Percentiles rank a stretch among this genome's conserved stretches.
Conservation (phyloP, 2,888 invertebrate genomes). For the Blastobasis adustella region DNA sequence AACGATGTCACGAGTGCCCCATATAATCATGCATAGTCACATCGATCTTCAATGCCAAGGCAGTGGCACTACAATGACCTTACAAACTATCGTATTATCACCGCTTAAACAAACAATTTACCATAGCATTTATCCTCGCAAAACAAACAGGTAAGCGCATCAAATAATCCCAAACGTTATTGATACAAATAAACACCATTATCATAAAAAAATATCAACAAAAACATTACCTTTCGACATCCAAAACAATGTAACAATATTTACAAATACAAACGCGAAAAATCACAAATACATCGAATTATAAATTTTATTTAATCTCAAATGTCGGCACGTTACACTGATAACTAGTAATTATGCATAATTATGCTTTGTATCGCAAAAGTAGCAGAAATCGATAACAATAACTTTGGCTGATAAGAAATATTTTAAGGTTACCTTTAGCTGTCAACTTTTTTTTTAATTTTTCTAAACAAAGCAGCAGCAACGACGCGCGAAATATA, state of each 20-base stretch:
- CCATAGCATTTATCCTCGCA: neutral
- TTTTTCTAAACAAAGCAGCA: slow-evolving; percentile 15
- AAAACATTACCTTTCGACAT: slow-evolving; percentile 20
- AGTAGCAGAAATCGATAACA: slow-evolving; percentile 30
- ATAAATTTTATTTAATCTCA: slow-evolving; percentile 28
- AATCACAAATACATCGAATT: slow-evolving; percentile 17
- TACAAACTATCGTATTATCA: neutral
- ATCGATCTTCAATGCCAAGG: too few relatives aligned
- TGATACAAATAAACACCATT: neutral
- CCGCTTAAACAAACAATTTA: neutral
- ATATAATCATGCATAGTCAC: too few relatives aligned
- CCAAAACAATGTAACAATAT: slow-evolving; percentile 15
- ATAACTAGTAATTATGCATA: slow-evolving; percentile 13
- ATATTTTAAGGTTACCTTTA: slow-evolving; percentile 30
- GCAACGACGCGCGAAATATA: slow-evolving; percentile 16
- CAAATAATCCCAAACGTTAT: neutral
- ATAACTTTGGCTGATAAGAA: slow-evolving; percentile 15
- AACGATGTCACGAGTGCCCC: too few relatives aligned
- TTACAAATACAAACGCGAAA: slow-evolving; percentile 15
- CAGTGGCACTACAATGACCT: neutral
- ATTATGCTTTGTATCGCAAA: slow-evolving; percentile 13
- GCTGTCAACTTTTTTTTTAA: slow-evolving; percentile 50
- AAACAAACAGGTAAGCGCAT: slow-evolving; percentile 1
- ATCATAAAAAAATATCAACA: slow-evolving; percentile 8
- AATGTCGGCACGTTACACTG: slow-evolving; percentile 21